Percentiles rank a stretch among this genome's conserved stretches.
phyloP scores from a whole-genome alignment of 2,888 invertebrate genomes.

The Lissocephala sabroskyi region DNA sequence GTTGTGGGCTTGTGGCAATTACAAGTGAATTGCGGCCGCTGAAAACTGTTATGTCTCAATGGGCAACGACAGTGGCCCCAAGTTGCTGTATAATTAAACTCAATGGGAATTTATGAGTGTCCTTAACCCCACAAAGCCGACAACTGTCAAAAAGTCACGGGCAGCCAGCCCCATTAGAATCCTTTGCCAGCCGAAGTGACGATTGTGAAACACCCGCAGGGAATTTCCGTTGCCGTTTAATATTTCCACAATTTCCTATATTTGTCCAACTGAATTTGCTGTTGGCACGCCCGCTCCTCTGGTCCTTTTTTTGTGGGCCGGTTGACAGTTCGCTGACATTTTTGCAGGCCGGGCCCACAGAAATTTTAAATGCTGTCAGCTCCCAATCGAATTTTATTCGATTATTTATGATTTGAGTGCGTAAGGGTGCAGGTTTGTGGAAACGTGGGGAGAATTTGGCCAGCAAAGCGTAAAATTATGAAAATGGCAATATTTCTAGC shows the following conservation, averaged over 20 bases:
- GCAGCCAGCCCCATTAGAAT: neutral
- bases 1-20: no score
- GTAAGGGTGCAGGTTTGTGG: no score
- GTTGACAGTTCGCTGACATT: neutral
- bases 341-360: constrained; percentile 2
- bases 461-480: constrained; percentile 45
- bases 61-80: neutral
- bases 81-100: neutral
- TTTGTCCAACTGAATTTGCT: constrained; percentile 43
- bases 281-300: constrained; percentile 11
- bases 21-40: no score
- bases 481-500: constrained; percentile 21
- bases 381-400: no score
- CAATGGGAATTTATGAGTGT: no score
- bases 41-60: neutral
- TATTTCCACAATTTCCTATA: constrained; percentile 53
- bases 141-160: constrained; percentile 17
- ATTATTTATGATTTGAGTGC: no score
- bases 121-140: neutral
- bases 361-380: neutral
- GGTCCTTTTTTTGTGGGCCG: neutral
- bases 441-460: constrained; percentile 20
- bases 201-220: constrained; percentile 41
- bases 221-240: constrained; percentile 61
- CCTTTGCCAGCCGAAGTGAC: constrained; percentile 6